Evolutionary conservation across 2,797 vertebrate genomes (phyloP), one percentile per base, ranked within the genome.

Genomic region (Pipistrellus nathusii): DNA sequence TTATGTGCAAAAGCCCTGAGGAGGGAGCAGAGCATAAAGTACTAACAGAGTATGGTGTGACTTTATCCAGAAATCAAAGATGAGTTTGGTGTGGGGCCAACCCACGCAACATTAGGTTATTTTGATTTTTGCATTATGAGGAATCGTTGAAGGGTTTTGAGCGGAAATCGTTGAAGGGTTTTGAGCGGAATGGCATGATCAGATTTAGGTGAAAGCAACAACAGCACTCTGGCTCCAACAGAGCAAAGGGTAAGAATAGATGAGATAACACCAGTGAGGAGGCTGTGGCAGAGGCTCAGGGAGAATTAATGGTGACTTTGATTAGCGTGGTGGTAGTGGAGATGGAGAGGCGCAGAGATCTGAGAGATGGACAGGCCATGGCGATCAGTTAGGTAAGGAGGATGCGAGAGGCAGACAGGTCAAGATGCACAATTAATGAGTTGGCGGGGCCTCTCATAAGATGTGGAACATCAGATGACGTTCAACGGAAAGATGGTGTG

Each of bases 11-110:
- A 88, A 69, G 88, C 53, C 59, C 66, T 41, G 53, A 78, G 11
- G n/a, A 69, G 25, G 38, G 12, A 66, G 6, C 32, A 23, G 68
- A 13, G 44, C 14, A 15, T 91, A 9, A 82, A 66, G 30, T 62
- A 55, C 32, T 51, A 44, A 64, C 51, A 48, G 27, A 25, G 21
- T 76, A 5, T 48, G 25, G 57, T 46, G 17, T 64, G 72, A 72
- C 41, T 48, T 44, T 38, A 75, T 93, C 53, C 72, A 80, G 59
- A 95, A 85, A 80, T 76, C 80, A 86, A 83, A 93, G 71, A 57
- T 48, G 83, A 94, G 3, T 75, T 78, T 78, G 35, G 6, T 82
- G 15, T 80, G 18, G 35, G 8, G 25, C 77, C 68, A 90, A 78
- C 48, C 25, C 57, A 69, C 25, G 75, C 44, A 35, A 69, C 77